These are phyloP conservation scores for Platichthys stellatus DNA, from an alignment of 2,113 vertebrate species.

Conservation along the genomic window DNA sequence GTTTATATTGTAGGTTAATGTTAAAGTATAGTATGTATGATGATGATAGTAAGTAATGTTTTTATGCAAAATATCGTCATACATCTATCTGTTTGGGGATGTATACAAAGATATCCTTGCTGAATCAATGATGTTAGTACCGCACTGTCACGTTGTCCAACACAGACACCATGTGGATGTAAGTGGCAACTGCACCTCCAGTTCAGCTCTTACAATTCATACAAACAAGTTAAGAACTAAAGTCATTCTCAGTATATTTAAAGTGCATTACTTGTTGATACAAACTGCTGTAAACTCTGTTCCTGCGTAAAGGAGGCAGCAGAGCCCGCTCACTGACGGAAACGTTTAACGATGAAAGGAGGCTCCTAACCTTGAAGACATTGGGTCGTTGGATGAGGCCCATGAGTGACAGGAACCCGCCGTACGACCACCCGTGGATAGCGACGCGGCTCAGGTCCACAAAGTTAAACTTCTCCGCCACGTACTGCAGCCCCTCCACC, in stretches of 20 bases:
- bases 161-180: constrained; percentile 64
- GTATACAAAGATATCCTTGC: neutral
- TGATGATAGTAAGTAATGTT: no score
- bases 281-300: neutral
- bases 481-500: constrained; percentile 95
- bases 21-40: neutral
- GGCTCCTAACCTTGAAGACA: constrained; percentile 90
- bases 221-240: neutral
- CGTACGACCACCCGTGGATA: constrained; percentile 97
- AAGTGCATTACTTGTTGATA: neutral
- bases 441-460: constrained; percentile 93
- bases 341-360: neutral
- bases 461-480: constrained; percentile 95
- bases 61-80: neutral
- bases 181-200: constrained; percentile 39
- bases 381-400: constrained; percentile 94
- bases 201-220: neutral
- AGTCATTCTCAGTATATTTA: neutral
- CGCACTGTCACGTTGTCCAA: constrained; percentile 26
- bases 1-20: neutral
- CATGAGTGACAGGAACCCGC: constrained; percentile 97
- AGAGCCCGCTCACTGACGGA: neutral
- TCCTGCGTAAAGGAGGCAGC: neutral
- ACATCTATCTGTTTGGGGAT: neutral
- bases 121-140: neutral